Percentiles rank a stretch among this genome's conserved stretches.
phyloP scores from a whole-genome alignment of 2,113 vertebrate species.

The Corythornis madagascariensis region DNA sequence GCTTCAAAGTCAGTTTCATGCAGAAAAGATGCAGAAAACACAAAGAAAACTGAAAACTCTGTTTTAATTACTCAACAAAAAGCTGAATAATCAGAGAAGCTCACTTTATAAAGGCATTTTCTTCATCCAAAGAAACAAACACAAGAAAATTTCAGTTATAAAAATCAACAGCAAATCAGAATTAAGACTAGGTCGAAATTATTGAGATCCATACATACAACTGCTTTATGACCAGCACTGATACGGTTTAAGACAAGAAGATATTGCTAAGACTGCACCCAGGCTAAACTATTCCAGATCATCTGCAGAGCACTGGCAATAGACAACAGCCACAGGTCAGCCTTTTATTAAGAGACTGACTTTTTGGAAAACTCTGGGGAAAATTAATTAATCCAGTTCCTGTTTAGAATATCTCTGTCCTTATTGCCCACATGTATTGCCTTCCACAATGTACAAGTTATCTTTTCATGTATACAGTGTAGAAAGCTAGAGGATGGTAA shows the following conservation, averaged over 20 bases:
- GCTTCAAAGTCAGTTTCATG: background rate
- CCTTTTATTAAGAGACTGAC: constrained; percentile 39
- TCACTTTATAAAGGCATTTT: background rate
- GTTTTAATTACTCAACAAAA: background rate
- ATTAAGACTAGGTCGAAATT: background rate
- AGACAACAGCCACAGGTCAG: constrained; percentile 17
- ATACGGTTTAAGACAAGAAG: constrained; percentile 15
- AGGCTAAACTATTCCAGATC: background rate
- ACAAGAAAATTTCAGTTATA: background rate
- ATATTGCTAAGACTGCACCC: background rate
- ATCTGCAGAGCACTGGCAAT: background rate
- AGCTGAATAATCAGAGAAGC: background rate
- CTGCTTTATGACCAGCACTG: constrained; percentile 29
- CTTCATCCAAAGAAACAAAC: background rate
- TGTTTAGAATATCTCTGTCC: constrained; percentile 39
- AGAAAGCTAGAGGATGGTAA: constrained; percentile 57
- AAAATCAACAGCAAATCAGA: background rate
- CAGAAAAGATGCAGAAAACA: background rate
- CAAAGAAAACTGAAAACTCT: background rate
- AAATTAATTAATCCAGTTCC: constrained; percentile 61
- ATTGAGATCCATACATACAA: background rate
- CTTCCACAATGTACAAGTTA: constrained; percentile 61
- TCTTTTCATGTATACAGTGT: constrained; percentile 50
- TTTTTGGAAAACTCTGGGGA: constrained; percentile 36
- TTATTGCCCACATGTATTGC: constrained; percentile 62